Evolutionary conservation across 2,113 vertebrate genomes (phyloP).

Genomic region (Corythornis cristatus): DNA sequence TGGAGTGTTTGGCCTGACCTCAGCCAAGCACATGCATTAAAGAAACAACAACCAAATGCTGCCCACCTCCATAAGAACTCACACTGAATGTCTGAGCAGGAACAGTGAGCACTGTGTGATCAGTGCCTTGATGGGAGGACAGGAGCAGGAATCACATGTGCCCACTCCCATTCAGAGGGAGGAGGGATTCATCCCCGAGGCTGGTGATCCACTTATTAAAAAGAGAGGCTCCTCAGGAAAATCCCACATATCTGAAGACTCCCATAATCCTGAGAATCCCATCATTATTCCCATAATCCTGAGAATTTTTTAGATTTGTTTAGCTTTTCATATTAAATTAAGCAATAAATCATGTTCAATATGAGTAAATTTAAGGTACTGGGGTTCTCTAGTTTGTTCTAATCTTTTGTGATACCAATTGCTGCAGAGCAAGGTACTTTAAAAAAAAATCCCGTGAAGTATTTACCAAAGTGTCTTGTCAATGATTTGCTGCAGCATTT

Average conservation of each 20-base stretch:
- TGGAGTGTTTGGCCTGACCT: neutral
- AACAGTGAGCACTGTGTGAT: neutral
- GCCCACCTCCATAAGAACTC: neutral
- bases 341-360: neutral
- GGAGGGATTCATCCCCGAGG: neutral
- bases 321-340: neutral
- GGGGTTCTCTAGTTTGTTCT: neutral
- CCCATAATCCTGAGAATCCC: too few species aligned
- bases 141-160: neutral
- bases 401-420: neutral
- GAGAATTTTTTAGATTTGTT: too few species aligned
- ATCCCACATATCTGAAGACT: neutral
- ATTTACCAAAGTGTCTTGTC: neutral
- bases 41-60: neutral
- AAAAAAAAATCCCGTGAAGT: neutral
- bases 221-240: neutral
- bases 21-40: neutral
- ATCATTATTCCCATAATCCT: too few species aligned
- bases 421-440: neutral
- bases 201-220: neutral
- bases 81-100: neutral
- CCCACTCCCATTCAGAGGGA: neutral
- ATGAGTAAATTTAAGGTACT: neutral
- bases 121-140: neutral
- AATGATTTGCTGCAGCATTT: neutral